Conservation (phyloP, 1,140 invertebrate genomes). For the Drosophila azteca region DNA sequence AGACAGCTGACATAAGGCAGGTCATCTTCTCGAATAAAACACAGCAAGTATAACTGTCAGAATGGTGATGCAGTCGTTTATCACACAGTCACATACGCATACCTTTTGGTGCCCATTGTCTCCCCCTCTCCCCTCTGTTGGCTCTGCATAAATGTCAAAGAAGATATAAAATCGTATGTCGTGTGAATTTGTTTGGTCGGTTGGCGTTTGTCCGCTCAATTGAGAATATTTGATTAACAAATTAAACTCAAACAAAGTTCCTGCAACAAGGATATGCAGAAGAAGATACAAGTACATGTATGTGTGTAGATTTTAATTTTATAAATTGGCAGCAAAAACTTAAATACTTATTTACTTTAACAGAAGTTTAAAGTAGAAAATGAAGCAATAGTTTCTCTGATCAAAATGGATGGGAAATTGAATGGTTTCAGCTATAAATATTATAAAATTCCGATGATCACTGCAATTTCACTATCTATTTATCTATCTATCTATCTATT, state of each 20-base stretch:
- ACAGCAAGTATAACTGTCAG: slow-evolving; percentile 59
- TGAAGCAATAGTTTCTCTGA: no score
- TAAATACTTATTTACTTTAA: no score
- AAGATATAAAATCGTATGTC: slow-evolving; percentile 12
- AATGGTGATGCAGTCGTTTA: slow-evolving; percentile 51
- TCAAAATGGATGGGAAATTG: no score
- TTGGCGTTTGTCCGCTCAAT: slow-evolving; percentile 39
- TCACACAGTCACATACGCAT: slow-evolving; percentile 27
- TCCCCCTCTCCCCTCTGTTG: slow-evolving; percentile 8
- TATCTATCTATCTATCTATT: no score
- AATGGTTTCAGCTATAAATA: no score
- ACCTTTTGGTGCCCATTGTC: slow-evolving; percentile 39
- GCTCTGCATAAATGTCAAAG: slow-evolving; percentile 55
- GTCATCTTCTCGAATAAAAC: slow-evolving; percentile 44
- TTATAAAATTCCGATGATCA: no score
- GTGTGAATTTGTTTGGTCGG: slow-evolving; percentile 7
- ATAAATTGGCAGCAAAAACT: no score
- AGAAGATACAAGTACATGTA: no score
- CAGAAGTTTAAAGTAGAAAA: no score
- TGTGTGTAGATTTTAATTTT: no score
- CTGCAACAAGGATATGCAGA: background rate
- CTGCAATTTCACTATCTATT: no score
- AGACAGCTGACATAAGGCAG: slow-evolving; percentile 18
- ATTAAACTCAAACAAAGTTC: slow-evolving; percentile 24
- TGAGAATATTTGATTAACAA: slow-evolving; percentile 33